Conservation (phyloP, 1,140 invertebrate genomes). For the Drosophila bifasciata region DNA sequence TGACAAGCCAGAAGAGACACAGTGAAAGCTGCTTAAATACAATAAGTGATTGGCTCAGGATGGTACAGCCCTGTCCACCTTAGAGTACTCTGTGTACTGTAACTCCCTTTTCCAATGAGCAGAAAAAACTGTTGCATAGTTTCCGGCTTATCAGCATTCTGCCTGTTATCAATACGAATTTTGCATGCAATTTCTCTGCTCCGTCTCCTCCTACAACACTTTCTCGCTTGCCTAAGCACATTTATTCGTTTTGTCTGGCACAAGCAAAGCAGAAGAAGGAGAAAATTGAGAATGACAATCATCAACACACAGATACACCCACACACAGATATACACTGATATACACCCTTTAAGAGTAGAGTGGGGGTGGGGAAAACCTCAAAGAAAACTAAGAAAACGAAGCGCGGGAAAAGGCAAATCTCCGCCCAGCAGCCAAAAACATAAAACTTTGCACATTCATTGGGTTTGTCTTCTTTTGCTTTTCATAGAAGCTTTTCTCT, state of each 20-base stretch:
- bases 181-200: conserved; percentile 60
- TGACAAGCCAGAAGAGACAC: no score
- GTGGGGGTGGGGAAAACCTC: conserved; percentile 17
- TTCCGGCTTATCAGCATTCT: conserved; percentile 50
- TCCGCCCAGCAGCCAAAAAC: conserved; percentile 75
- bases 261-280: conserved; percentile 3
- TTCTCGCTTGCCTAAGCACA: conserved; percentile 78
- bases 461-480: conserved; percentile 52
- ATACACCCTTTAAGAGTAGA: background rate
- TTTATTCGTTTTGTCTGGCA: conserved; percentile 77
- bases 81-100: no score
- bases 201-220: conserved; percentile 17
- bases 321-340: background rate
- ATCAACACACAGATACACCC: conserved; percentile 26
- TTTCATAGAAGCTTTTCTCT: conserved; percentile 17
- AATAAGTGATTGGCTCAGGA: no score
- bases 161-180: conserved; percentile 44
- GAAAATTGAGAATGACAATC: conserved; percentile 38
- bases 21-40: no score
- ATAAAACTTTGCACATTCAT: conserved; percentile 81
- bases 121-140: conserved; percentile 64
- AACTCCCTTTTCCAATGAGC: no score
- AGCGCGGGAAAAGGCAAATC: conserved; percentile 59
- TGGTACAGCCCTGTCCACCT: no score
- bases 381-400: conserved; percentile 43